Conservation (phyloP, 35 echinoderm and acorn worm genomes). For the Chiridota heheva region DNA sequence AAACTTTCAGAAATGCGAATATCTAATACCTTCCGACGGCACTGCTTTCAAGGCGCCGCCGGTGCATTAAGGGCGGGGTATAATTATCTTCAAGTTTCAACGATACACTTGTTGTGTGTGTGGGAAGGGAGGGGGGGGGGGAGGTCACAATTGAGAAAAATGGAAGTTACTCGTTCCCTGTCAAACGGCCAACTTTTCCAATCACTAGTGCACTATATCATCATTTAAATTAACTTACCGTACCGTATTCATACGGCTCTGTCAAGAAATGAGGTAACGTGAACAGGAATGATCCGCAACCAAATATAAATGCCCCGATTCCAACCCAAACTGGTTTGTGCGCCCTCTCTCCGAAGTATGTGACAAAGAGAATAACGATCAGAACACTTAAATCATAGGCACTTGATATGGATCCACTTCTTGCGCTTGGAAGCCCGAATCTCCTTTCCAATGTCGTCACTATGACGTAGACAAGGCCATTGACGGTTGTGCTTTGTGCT, state of each 20-base stretch:
- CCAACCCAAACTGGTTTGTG: slow-evolving; percentile 75
- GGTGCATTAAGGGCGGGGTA: background rate
- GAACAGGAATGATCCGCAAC: slow-evolving; percentile 64
- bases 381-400: slow-evolving; percentile 64
- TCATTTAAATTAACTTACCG: background rate
- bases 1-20: no score
- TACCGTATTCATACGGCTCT: slow-evolving; percentile 39
- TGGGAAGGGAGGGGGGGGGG: background rate
- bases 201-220: background rate
- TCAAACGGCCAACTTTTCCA: background rate
- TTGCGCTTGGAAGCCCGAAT: slow-evolving; percentile 59
- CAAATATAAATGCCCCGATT: slow-evolving; percentile 65
- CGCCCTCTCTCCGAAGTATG: slow-evolving; percentile 64
- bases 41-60: background rate
- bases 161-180: background rate
- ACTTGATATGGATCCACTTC: slow-evolving; percentile 71
- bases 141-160: background rate
- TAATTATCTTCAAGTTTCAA: background rate
- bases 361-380: slow-evolving; percentile 67
- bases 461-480: slow-evolving; percentile 67
- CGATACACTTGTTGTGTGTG: background rate
- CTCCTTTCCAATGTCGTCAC: slow-evolving; percentile 61
- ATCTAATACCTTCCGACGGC: no score
- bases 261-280: slow-evolving; percentile 65
- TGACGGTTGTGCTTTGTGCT: slow-evolving; percentile 66